phyloP scores from a whole-genome alignment of 2,888 invertebrate genomes.

The Plebejus anna region DNA sequence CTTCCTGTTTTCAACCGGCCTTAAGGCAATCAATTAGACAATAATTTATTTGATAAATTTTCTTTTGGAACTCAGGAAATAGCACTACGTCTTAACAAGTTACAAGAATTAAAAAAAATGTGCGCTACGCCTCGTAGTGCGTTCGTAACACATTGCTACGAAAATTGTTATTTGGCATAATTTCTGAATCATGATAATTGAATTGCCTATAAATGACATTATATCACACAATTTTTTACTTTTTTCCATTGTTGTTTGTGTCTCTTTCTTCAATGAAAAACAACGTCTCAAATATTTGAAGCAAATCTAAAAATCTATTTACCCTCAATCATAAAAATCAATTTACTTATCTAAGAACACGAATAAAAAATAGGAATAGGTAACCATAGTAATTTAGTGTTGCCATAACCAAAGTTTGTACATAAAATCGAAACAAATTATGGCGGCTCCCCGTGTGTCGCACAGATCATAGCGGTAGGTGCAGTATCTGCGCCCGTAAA shows the following conservation, averaged over 20 bases:
- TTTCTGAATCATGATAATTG: too few species aligned
- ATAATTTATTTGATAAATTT: conserved; percentile 50
- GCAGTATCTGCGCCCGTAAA: conserved; percentile 72
- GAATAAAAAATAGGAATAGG: conserved; percentile 40
- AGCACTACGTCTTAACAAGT: not conserved
- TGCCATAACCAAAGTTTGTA: conserved; percentile 66
- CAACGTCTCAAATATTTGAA: not conserved
- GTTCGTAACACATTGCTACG: not conserved
- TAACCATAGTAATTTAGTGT: conserved; percentile 57
- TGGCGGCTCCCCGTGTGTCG: conserved; percentile 48
- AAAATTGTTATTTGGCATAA: not conserved
- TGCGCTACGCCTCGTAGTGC: not conserved
- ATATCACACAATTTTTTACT: too few species aligned
- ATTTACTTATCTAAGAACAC: conserved; percentile 62
- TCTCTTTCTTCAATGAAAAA: not conserved
- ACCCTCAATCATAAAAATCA: conserved; percentile 47
- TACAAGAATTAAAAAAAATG: not conserved
- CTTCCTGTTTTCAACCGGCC: conserved; percentile 64
- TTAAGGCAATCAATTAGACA: conserved; percentile 68
- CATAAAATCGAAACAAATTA: conserved; percentile 74
- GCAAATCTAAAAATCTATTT: not conserved
- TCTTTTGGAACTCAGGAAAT: conserved; percentile 30
- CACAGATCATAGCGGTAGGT: conserved; percentile 73
- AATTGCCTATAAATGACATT: too few species aligned
- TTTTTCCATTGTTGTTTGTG: too few species aligned